These are phyloP conservation scores for Pilophorus perplexus DNA, from an alignment of 2,888 invertebrate genomes.

Conservation along the genomic window DNA sequence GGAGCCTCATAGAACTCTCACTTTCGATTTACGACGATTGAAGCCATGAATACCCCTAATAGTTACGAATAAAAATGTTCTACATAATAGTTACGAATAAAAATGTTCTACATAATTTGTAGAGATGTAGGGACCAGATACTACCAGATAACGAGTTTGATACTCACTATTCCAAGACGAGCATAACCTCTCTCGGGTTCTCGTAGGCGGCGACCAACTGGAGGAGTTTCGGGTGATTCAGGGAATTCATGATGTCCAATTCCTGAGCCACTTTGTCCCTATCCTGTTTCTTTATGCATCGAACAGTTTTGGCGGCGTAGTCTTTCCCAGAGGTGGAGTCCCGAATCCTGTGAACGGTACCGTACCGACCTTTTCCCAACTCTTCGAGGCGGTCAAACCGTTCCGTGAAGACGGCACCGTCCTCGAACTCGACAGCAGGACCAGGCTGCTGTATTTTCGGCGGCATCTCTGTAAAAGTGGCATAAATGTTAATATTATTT, in stretches of 20 bases:
- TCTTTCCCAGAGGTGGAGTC: conserved; percentile 64
- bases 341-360: conserved; percentile 64
- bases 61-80: too few relatives aligned
- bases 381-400: conserved; percentile 69
- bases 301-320: conserved; percentile 80
- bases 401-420: conserved; percentile 59
- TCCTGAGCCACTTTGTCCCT: conserved; percentile 76
- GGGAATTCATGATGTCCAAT: conserved; percentile 79
- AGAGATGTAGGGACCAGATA: too few relatives aligned
- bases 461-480: too few relatives aligned
- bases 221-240: conserved; percentile 80
- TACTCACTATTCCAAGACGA: conserved; percentile 90
- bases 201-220: conserved; percentile 80
- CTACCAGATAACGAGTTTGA: too few relatives aligned
- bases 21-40: too few relatives aligned
- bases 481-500: too few relatives aligned
- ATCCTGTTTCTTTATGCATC: conserved; percentile 69
- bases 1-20: too few relatives aligned
- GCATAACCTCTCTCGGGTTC: conserved; percentile 70
- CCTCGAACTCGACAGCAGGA: conserved; percentile 55
- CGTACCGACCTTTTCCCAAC: conserved; percentile 72
- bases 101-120: too few relatives aligned
- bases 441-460: too few relatives aligned
- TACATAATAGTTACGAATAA: too few relatives aligned
- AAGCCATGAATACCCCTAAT: too few relatives aligned